These are phyloP conservation scores for Scyliorhinus canicula DNA, from an alignment of 2,797 vertebrate species.

Conservation along the genomic window DNA sequence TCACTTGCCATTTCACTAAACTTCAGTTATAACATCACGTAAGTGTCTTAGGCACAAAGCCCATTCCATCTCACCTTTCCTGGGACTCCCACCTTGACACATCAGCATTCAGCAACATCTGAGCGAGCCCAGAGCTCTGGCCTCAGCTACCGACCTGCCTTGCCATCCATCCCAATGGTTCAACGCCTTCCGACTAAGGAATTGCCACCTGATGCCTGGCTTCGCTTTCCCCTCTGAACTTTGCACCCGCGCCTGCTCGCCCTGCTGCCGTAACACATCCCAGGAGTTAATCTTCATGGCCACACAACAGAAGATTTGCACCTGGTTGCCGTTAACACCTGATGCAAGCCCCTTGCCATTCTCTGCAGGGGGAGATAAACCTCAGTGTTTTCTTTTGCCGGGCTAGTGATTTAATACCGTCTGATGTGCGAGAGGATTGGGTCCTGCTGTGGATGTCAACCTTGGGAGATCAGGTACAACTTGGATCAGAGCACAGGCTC, in stretches of 20 bases:
- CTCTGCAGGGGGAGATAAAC: constrained; percentile 3
- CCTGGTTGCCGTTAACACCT: not conserved
- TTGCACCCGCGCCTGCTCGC: not conserved
- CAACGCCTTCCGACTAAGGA: not conserved
- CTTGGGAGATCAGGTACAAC: not conserved
- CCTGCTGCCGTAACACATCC: not conserved
- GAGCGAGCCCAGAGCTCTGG: not conserved
- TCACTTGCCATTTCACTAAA: not conserved
- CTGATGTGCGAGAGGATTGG: not conserved
- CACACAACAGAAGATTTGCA: not conserved
- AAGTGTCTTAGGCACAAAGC: not conserved
- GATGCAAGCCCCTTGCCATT: not conserved
- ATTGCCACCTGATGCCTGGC: not conserved
- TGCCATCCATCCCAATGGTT: not conserved
- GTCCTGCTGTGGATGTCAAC: not conserved
- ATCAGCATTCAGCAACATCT: not conserved
- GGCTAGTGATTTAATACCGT: constrained; percentile 11
- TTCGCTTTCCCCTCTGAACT: not conserved
- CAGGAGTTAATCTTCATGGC: not conserved
- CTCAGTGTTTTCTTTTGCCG: constrained; percentile 8
- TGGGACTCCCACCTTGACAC: not conserved
- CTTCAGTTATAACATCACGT: not conserved
- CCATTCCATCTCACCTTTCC: not conserved
- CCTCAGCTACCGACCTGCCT: not conserved
- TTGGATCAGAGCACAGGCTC: not conserved